phyloP scores from a whole-genome alignment of 2,888 invertebrate genomes.

The Rhingia campestris region DNA sequence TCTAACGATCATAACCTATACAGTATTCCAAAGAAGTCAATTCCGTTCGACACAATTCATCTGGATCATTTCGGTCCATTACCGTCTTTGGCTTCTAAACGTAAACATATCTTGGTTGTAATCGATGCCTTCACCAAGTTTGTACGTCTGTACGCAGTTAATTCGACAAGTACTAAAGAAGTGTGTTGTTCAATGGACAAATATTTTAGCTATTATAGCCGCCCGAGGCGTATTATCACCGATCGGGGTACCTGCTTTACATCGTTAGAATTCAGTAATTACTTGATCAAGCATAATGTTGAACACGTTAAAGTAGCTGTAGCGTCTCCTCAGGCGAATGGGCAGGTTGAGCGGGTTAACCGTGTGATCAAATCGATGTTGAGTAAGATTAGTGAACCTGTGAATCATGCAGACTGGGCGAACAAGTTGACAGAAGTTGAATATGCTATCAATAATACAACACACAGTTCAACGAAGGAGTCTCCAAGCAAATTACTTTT shows the following conservation, averaged over 20 bases:
- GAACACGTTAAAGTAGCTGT: slow-evolving; percentile 13
- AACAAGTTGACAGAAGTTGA: slow-evolving; percentile 55
- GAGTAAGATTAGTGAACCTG: slow-evolving; percentile 2
- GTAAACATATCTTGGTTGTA: slow-evolving; percentile 21
- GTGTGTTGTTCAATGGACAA: slow-evolving; percentile 4
- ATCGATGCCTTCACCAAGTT: slow-evolving; percentile 20
- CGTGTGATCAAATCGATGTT: neutral
- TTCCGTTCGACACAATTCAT: slow-evolving; percentile 44
- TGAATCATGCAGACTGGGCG: slow-evolving; percentile 15
- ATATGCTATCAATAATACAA: slow-evolving; percentile 75
- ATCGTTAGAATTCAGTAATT: slow-evolving; percentile 48
- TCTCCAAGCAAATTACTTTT: slow-evolving; percentile 76
- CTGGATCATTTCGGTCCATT: slow-evolving; percentile 29
- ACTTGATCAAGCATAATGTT: slow-evolving; percentile 46
- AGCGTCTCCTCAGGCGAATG: slow-evolving; percentile 6
- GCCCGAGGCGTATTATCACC: slow-evolving; percentile 9
- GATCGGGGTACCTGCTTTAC: slow-evolving; percentile 45
- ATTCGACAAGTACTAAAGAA: slow-evolving; percentile 29
- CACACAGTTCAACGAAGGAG: slow-evolving; percentile 75
- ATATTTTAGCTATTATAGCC: slow-evolving; percentile 18
- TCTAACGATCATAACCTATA: slow-evolving; percentile 19
- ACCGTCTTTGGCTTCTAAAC: slow-evolving; percentile 13
- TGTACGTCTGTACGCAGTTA: slow-evolving; percentile 1
- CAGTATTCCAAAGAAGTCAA: slow-evolving; percentile 36
- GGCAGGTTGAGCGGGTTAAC: slow-evolving; percentile 3